Evolutionary conservation across 64 coral and sea anemone species (phyloP).

Genomic region (Orbicella faveolata): DNA sequence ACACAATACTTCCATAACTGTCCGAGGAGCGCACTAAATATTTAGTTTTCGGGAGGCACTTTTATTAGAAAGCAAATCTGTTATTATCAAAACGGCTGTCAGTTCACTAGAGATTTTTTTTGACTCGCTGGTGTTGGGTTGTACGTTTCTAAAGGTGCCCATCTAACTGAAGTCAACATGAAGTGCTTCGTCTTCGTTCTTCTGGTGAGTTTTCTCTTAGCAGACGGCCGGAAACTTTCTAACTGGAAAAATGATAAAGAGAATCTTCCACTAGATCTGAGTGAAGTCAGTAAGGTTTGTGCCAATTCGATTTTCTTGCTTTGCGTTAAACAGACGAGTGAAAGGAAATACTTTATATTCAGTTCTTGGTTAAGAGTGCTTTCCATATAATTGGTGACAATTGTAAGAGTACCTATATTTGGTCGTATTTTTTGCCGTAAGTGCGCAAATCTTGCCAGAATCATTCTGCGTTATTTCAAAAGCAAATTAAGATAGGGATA

Average conservation of each 20-base stretch:
- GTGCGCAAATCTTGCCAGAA: too few relatives aligned
- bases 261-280: neutral
- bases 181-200: neutral
- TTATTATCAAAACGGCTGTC: neutral
- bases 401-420: too few relatives aligned
- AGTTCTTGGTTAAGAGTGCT: too few relatives aligned
- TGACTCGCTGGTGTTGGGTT: too few relatives aligned
- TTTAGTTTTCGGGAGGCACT: neutral
- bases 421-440: too few relatives aligned
- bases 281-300: neutral
- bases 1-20: neutral
- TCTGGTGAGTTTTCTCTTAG: constrained; percentile 10
- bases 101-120: neutral
- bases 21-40: neutral
- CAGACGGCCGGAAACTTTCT: neutral
- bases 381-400: too few relatives aligned
- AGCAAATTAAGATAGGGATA: too few relatives aligned
- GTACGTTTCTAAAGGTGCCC: neutral
- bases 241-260: neutral
- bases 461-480: too few relatives aligned
- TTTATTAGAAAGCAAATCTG: neutral
- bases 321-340: neutral
- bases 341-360: too few relatives aligned
- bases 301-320: neutral
- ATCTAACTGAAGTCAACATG: neutral